Evolutionary conservation across 2,797 vertebrate genomes (phyloP).

Genomic region (Tragelaphus eurycerus): DNA sequence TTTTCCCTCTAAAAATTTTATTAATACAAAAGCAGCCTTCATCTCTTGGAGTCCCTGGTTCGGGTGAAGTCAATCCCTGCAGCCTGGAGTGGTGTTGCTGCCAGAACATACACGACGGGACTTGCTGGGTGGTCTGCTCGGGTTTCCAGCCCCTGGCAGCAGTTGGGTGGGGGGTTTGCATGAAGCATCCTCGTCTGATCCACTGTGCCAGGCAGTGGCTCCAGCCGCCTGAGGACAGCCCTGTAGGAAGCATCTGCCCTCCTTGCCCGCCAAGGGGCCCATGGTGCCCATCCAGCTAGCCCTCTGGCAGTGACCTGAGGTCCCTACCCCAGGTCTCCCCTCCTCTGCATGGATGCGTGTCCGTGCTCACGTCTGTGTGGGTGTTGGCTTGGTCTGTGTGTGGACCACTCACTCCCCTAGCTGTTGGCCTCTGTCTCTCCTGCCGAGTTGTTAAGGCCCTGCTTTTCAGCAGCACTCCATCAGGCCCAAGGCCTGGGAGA

Average conservation of each 20-base stretch:
- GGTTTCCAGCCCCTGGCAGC: not conserved
- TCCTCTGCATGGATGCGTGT: no score
- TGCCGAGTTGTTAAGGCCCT: no score
- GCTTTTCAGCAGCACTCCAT: not conserved
- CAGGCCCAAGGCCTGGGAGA: not conserved
- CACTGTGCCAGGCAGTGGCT: not conserved
- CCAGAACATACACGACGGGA: not conserved
- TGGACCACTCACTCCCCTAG: rapidly evolving
- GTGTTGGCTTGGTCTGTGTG: not conserved
- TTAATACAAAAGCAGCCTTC: not conserved
- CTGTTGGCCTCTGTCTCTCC: not conserved
- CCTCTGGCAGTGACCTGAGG: not conserved
- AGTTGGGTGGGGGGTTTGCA: not conserved
- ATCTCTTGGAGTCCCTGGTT: not conserved
- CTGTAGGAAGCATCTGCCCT: no score
- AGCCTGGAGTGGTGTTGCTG: not conserved
- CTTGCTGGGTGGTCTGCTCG: not conserved
- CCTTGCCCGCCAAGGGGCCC: not conserved
- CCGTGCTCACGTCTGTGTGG: rapidly evolving
- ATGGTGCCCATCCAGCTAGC: rapidly evolving
- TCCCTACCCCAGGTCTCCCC: rapidly evolving
- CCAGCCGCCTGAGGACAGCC: not conserved
- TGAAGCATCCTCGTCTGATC: not conserved
- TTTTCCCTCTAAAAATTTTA: not conserved
- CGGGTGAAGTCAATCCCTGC: not conserved